These are phyloP conservation scores for Amphipyra tragopoginis DNA, from an alignment of 2,888 invertebrate genomes.

Conservation along the genomic window DNA sequence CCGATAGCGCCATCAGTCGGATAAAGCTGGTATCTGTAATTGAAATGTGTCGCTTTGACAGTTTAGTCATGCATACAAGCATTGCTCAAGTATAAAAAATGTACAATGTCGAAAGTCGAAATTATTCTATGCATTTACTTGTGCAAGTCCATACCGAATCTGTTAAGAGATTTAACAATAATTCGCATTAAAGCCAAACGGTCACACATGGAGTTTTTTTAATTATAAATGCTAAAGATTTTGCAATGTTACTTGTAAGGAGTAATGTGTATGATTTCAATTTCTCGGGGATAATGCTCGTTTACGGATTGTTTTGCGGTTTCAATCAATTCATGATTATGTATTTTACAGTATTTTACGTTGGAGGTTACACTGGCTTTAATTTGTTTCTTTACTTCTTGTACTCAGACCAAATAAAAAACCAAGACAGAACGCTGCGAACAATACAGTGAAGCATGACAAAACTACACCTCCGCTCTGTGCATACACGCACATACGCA, in stretches of 20 bases:
- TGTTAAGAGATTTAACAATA: slow-evolving; percentile 17
- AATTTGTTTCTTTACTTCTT: too few relatives aligned
- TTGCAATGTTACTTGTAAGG: not conserved
- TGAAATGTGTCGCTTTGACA: slow-evolving; percentile 76
- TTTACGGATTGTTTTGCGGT: not conserved
- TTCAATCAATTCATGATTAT: slow-evolving; percentile 13
- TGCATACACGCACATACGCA: too few relatives aligned
- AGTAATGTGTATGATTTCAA: slow-evolving; percentile 6
- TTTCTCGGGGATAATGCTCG: slow-evolving; percentile 11
- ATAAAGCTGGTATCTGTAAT: slow-evolving; percentile 75
- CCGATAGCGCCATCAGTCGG: slow-evolving; percentile 67
- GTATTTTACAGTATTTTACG: not conserved
- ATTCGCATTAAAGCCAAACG: slow-evolving; percentile 10
- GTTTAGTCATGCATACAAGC: slow-evolving; percentile 66
- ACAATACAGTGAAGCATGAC: too few relatives aligned
- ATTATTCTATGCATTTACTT: slow-evolving; percentile 29
- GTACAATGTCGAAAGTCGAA: slow-evolving; percentile 38
- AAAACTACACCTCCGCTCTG: too few relatives aligned
- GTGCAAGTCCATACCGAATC: slow-evolving; percentile 22
- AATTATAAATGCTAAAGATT: slow-evolving; percentile 7
- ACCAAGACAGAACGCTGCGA: too few relatives aligned
- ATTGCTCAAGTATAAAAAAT: slow-evolving; percentile 63
- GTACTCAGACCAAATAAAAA: too few relatives aligned
- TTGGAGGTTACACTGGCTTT: not conserved
- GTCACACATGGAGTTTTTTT: slow-evolving; percentile 7